A percentile compares a stretch with the other conserved stretches of the same genome.
phyloP scores from a whole-genome alignment of 2,888 invertebrate species.

The Platynereis dumerilii region DNA sequence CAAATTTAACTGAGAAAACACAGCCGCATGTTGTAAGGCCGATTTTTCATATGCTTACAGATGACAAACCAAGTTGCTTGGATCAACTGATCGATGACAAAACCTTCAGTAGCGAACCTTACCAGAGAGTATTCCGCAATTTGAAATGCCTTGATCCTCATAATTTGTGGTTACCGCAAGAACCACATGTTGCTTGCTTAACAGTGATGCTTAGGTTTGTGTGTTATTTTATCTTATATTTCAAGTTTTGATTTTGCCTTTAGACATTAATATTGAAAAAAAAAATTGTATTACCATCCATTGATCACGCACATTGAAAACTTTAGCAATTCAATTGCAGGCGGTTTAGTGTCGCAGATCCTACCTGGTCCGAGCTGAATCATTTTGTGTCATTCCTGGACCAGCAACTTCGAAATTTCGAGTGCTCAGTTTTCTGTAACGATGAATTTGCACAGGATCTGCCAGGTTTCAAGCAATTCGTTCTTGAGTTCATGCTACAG shows the following conservation, averaged over 20 bases:
- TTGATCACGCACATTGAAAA: too few species aligned
- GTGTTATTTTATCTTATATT: too few species aligned
- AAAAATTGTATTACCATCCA: too few species aligned
- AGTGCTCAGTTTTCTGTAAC: conserved; percentile 45
- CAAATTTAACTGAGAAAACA: too few species aligned
- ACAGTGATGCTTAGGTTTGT: too few species aligned
- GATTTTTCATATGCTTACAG: too few species aligned
- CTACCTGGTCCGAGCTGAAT: conserved; percentile 40
- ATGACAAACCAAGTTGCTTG: background rate
- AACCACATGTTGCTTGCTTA: too few species aligned
- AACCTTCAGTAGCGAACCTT: conserved; percentile 42
- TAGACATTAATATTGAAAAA: too few species aligned
- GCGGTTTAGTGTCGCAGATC: conserved; percentile 34
- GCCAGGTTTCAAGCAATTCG: conserved; percentile 49
- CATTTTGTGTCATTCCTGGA: conserved; percentile 53
- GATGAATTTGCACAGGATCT: conserved; percentile 36
- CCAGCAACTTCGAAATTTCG: conserved; percentile 47
- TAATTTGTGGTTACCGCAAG: background rate
- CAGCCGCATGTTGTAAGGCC: too few species aligned
- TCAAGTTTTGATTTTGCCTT: too few species aligned
- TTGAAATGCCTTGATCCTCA: conserved; percentile 33
- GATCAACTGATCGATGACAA: conserved; percentile 44
- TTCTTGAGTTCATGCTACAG: conserved; percentile 46
- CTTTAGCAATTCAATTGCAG: too few species aligned
- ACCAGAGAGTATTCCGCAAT: conserved; percentile 49